Percentiles rank a stretch among this genome's conserved stretches.
These are phyloP conservation scores for Poecilus cupreus DNA, from an alignment of 2,888 invertebrate genomes.

Conservation along the genomic window DNA sequence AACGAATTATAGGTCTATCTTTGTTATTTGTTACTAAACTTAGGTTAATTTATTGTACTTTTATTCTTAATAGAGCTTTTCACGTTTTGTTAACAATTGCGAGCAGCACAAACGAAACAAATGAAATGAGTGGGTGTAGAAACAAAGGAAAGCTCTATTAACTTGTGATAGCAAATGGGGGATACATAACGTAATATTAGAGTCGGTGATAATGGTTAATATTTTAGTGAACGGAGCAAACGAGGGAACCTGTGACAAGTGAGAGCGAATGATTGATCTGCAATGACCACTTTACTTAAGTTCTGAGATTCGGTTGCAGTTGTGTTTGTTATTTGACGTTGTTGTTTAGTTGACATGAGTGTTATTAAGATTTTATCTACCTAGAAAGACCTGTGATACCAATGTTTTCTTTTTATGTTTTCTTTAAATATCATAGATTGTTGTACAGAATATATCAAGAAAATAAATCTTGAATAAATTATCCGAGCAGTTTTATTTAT, in stretches of 20 bases:
- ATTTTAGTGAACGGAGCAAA: conserved; percentile 11
- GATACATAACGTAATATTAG: conserved; percentile 24
- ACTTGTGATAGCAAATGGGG: conserved; percentile 42
- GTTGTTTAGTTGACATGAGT: conserved; percentile 44
- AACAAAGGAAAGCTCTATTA: conserved; percentile 42
- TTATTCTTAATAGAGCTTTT: conserved; percentile 44
- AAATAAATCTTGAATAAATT: conserved; percentile 47
- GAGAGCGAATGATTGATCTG: conserved; percentile 17
- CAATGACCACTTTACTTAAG: conserved; percentile 35
- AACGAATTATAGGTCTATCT: conserved; percentile 45
- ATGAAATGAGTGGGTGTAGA: conserved; percentile 10
- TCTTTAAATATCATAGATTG: conserved; percentile 55
- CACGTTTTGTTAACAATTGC: conserved; percentile 3
- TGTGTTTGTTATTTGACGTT: conserved; percentile 52
- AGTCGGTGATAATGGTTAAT: conserved; percentile 25
- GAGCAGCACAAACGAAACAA: conserved; percentile 17
- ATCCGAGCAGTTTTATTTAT: no score
- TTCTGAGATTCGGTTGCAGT: conserved; percentile 52
- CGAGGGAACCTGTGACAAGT: neutral
- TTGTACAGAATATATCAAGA: conserved; percentile 59
- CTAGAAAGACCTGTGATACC: conserved; percentile 60
- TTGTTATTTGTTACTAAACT: conserved; percentile 37
- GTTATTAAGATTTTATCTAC: conserved; percentile 56
- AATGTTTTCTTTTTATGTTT: conserved; percentile 59
- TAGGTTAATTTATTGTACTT: conserved; percentile 44